phyloP scores from a whole-genome alignment of 92 coral and sea anemone genomes.

The Hydrozoanthus gracilis region DNA sequence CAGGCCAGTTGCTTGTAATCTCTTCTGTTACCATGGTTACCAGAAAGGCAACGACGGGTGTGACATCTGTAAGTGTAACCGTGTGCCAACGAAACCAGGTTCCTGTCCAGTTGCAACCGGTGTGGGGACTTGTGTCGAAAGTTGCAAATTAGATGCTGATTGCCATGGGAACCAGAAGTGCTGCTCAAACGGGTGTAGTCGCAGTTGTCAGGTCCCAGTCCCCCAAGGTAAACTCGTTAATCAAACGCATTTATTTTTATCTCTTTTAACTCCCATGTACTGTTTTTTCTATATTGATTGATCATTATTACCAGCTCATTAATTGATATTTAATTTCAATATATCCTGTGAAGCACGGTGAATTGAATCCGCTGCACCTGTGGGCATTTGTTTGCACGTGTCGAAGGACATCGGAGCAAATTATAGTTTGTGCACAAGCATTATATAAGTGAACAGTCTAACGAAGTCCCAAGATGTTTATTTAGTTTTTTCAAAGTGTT shows the following conservation, averaged over 20 bases:
- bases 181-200: slow-evolving; percentile 84
- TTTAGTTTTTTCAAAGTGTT: slow-evolving; percentile 46
- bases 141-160: slow-evolving; percentile 74
- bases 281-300: too few relatives aligned
- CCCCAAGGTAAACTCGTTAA: slow-evolving; percentile 63
- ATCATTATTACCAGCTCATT: too few relatives aligned
- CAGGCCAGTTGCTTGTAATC: slow-evolving; percentile 74
- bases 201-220: slow-evolving; percentile 66
- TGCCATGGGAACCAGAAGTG: slow-evolving; percentile 85
- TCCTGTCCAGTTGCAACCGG: slow-evolving; percentile 71
- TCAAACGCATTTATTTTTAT: too few relatives aligned
- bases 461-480: slow-evolving; percentile 46
- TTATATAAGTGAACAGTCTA: slow-evolving; percentile 43
- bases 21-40: slow-evolving; percentile 88
- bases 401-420: neutral
- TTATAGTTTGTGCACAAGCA: slow-evolving; percentile 55
- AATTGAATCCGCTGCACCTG: neutral
- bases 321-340: neutral
- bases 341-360: neutral
- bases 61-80: slow-evolving; percentile 79
- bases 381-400: neutral
- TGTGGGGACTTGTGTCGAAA: slow-evolving; percentile 47
- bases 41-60: slow-evolving; percentile 84
- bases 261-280: too few relatives aligned
- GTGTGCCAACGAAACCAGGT: slow-evolving; percentile 79